Conservation (phyloP, 2,797 vertebrate species). For the Melanotaenia boesemani region DNA sequence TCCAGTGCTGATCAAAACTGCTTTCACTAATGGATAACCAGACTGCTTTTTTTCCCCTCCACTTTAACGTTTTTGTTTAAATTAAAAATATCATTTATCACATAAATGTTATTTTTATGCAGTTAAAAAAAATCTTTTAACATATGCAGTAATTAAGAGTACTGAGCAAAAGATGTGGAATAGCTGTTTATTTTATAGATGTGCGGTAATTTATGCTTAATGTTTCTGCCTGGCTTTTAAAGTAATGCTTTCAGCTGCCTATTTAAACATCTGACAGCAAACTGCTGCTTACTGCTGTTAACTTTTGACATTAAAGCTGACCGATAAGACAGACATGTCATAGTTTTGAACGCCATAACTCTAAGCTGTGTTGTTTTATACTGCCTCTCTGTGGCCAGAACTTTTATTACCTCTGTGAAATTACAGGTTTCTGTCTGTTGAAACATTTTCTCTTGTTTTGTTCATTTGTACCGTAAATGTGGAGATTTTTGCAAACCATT, state of each 20-base stretch:
- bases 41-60: conserved; percentile 2
- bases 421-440: background rate
- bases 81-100: conserved; percentile 15
- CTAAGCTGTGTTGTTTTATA: conserved; percentile 20
- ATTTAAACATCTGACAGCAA: conserved; percentile 26
- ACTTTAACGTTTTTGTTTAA: conserved; percentile 12
- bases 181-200: conserved; percentile 40
- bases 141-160: conserved; percentile 28
- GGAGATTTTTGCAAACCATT: conserved; percentile 29
- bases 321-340: conserved; percentile 5
- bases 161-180: conserved; percentile 22
- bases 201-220: conserved; percentile 38
- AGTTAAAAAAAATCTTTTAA: conserved; percentile 21
- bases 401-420: conserved; percentile 50
- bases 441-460: conserved; percentile 32
- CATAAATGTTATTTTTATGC: conserved; percentile 23
- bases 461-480: conserved; percentile 25
- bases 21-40: conserved; percentile 4
- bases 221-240: conserved; percentile 42
- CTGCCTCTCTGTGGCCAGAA: conserved; percentile 68
- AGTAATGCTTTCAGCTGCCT: conserved; percentile 33
- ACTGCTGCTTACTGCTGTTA: conserved; percentile 43
- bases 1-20: conserved; percentile 51
- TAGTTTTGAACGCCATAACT: conserved; percentile 13
- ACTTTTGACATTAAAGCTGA: conserved; percentile 25